Base-by-base conservation (phyloP, 2,113 vertebrate species). In the Microtus montanus region DNA sequence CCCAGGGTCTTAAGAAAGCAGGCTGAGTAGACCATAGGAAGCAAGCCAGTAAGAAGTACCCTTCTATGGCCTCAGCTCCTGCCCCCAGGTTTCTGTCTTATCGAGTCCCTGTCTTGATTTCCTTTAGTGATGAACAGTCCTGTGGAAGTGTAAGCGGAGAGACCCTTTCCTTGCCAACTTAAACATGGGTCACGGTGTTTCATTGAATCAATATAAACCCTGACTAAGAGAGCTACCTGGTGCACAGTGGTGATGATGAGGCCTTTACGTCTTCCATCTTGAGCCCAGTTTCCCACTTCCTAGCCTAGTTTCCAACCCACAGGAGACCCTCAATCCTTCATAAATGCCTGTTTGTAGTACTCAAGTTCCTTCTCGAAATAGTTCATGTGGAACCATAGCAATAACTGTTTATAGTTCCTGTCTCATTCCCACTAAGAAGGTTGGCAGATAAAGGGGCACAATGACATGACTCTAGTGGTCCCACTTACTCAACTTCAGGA, bases 181-280 rank as follows among this genome's bases (percentile, higher is more conserved):
- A n/a, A 58, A 15, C 26, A 61, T 61, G 15, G 22, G n/a, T 83
- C 54, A 26, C 9, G 13, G 35, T 28, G 24, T 41, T 83, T 63
- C 12, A 28, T 28, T 14, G 17, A 7, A 41, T 58, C n/a, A 28
- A 17, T 28, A 28, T 14, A 63, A 83, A 61, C 24, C 80, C 26
- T 38, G 26, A 26, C 54, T 28, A 58, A 82, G 79, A 61, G 3
- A 13, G 6, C n/a, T 15, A 7, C 35, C n/a, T 8, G 24, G n/a
- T 52, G 44, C 17, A 24, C 3, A 6, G 5, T 4, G 19, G 10
- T 15, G 3, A 2, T 11, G 1, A 13, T 4, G 4, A 35, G 30
- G 5, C 17, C 5, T 15, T 58, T 7, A 2, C 11, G 1, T 13
- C 7, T 63, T 24, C 14, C 28, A 35, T 7, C 3, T 19, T 41